phyloP scores from a whole-genome alignment of 2,113 vertebrate genomes.

The Callipepla californica region DNA sequence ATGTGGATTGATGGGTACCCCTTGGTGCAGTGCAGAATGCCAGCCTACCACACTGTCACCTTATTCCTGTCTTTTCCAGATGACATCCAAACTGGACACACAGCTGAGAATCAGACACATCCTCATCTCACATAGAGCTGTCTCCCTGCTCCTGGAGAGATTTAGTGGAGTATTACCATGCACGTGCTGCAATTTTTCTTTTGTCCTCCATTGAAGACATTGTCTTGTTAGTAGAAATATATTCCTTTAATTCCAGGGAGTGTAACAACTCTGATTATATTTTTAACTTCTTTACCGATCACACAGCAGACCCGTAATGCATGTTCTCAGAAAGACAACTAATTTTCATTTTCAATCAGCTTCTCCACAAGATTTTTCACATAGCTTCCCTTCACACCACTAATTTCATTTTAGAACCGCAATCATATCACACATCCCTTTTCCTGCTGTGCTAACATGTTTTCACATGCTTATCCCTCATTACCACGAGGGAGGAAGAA shows the following conservation, averaged over 20 bases:
- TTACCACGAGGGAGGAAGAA: constrained; percentile 55
- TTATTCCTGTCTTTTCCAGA: neutral
- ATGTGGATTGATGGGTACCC: accelerated
- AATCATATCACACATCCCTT: constrained; percentile 63
- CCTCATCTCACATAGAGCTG: neutral
- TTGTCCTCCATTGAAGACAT: neutral
- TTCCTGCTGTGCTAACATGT: constrained; percentile 78
- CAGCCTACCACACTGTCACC: accelerated
- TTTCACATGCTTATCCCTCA: constrained; percentile 76
- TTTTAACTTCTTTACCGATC: constrained; percentile 60
- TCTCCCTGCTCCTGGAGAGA: neutral
- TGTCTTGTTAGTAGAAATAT: neutral
- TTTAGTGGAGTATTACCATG: neutral
- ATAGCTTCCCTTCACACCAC: constrained; percentile 64
- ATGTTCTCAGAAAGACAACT: constrained; percentile 57
- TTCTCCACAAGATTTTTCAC: constrained; percentile 78
- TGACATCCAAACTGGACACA: neutral
- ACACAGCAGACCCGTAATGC: constrained; percentile 8
- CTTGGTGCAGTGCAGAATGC: neutral
- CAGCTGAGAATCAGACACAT: neutral
- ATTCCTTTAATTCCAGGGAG: constrained; percentile 26
- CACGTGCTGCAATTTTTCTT: neutral
- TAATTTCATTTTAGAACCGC: constrained; percentile 77
- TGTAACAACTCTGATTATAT: constrained; percentile 30
- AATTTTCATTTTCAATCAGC: constrained; percentile 80